Conservation (phyloP, 2,797 vertebrate species). For the Oceanodroma leucorhoa region DNA sequence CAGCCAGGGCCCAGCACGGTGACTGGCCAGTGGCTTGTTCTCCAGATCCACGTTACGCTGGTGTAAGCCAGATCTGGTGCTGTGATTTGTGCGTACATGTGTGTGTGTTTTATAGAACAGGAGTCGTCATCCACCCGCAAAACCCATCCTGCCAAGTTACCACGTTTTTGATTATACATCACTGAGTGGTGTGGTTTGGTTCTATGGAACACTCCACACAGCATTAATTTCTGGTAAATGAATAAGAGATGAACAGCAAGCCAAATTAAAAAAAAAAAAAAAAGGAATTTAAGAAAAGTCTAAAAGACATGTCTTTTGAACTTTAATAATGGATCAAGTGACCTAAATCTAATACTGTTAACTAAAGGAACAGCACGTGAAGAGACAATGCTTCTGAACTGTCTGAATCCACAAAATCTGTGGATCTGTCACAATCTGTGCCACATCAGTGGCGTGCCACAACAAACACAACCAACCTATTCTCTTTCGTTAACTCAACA, state of each 20-base stretch:
- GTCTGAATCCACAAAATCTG: not conserved
- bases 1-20: accelerated
- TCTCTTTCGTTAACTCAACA: not conserved
- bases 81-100: accelerated
- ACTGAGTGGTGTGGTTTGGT: not conserved
- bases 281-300: not conserved
- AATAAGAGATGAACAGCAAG: not conserved
- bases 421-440: not conserved
- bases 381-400: not conserved
- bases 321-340: not conserved
- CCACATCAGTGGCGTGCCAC: not conserved
- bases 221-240: not conserved
- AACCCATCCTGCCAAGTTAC: not conserved
- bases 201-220: not conserved
- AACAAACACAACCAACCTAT: not conserved
- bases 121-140: accelerated
- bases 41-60: accelerated
- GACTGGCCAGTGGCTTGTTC: not conserved
- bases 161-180: not conserved
- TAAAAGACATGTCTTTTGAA: not conserved
- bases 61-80: accelerated
- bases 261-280: not conserved
- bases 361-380: not conserved
- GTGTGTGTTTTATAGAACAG: not conserved
- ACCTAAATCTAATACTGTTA: not conserved